phyloP scores from a whole-genome alignment of 1,140 invertebrate genomes.

The Drosophila punjabiensis region DNA sequence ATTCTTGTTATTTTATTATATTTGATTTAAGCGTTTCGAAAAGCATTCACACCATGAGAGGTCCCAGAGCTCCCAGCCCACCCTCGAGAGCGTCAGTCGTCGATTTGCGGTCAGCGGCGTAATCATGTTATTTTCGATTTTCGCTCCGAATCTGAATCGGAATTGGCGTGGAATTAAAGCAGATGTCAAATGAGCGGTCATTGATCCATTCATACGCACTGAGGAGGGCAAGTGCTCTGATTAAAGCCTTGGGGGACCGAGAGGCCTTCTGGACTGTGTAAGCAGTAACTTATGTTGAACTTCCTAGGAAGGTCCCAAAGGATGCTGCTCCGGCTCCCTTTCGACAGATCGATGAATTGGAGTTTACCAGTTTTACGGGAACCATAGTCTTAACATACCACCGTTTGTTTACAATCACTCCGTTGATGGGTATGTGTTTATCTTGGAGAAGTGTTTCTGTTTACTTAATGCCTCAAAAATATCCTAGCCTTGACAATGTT shows the following conservation, averaged over 20 bases:
- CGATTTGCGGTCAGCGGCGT: constrained; percentile 58
- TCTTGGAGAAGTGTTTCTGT: constrained; percentile 46
- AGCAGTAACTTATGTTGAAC: constrained; percentile 59
- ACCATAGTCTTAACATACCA: constrained; percentile 7
- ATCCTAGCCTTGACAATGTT: constrained; percentile 38
- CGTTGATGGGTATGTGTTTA: constrained; percentile 52
- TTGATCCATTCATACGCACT: constrained; percentile 57
- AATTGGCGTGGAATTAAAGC: constrained; percentile 65
- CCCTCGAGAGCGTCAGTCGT: constrained; percentile 7
- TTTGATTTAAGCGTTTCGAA: constrained; percentile 67
- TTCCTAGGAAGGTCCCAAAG: constrained; percentile 52
- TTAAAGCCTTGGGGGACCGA: constrained; percentile 54
- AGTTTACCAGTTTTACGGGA: constrained; percentile 23
- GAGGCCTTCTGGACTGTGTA: constrained; percentile 50
- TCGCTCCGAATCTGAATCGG: constrained; percentile 42
- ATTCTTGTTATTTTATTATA: constrained; percentile 61
- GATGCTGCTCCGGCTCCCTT: constrained; percentile 20
- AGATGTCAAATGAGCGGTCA: constrained; percentile 68
- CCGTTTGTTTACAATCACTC: constrained; percentile 40
- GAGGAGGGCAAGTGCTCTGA: constrained; percentile 53
- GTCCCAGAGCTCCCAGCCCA: constrained; percentile 2
- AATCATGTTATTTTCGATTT: constrained; percentile 59
- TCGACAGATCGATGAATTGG: constrained; percentile 18
- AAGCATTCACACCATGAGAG: constrained; percentile 3
- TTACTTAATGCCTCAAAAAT: constrained; percentile 55